A percentile compares a stretch with the other conserved stretches of the same genome.
phyloP scores from a whole-genome alignment of 2,888 invertebrate species.

The Aleiodes leptofemur region DNA sequence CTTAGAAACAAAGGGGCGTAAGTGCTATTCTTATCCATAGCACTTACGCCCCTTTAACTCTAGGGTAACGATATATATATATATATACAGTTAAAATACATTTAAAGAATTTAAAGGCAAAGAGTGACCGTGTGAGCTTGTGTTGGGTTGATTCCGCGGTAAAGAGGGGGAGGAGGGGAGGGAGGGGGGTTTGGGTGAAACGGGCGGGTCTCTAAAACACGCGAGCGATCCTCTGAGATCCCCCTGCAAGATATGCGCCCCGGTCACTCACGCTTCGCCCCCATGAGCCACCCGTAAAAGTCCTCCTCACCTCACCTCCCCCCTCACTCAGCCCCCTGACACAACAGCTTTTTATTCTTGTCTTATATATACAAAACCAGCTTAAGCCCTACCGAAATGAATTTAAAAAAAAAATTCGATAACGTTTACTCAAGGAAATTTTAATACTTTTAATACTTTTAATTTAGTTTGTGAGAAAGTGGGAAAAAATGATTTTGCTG shows the following conservation, averaged over 20 bases:
- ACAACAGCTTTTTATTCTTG: constrained; percentile 47
- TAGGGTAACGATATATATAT: no score
- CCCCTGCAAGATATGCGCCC: constrained; percentile 74
- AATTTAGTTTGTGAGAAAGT: no score
- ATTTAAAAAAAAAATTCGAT: background rate
- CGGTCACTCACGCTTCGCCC: constrained; percentile 73
- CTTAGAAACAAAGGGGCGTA: no score
- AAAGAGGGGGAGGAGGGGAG: constrained; percentile 52
- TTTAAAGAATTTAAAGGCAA: constrained; percentile 43
- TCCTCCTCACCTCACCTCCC: constrained; percentile 56
- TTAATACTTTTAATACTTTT: no score
- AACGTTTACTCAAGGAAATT: background rate
- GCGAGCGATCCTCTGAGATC: constrained; percentile 75
- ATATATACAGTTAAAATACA: background rate
- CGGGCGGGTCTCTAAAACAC: constrained; percentile 72
- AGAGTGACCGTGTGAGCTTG: constrained; percentile 37
- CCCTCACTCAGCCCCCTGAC: background rate
- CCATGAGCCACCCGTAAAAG: constrained; percentile 57
- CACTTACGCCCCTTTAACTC: no score
- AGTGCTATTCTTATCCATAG: no score
- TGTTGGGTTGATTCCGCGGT: constrained; percentile 39
- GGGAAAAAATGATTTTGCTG: no score
- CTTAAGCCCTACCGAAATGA: background rate
- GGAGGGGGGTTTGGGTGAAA: constrained; percentile 45
- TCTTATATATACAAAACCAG: constrained; percentile 36